These are phyloP conservation scores for Drosophila gaucha DNA, from an alignment of 2,888 invertebrate genomes.

Conservation along the genomic window DNA sequence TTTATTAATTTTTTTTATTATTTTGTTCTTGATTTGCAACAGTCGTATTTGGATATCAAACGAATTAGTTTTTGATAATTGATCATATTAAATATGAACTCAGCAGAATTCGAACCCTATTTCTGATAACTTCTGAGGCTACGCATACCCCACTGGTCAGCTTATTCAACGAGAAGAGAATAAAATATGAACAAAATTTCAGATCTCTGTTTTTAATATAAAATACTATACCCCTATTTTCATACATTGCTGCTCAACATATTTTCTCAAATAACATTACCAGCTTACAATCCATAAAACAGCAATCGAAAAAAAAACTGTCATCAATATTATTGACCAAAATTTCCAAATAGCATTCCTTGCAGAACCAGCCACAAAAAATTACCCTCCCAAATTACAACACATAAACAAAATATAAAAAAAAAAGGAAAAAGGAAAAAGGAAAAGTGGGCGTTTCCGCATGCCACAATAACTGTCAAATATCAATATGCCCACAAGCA, in stretches of 20 bases:
- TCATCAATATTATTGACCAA: constrained; percentile 15
- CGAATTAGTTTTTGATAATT: too few relatives aligned
- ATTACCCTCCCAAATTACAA: constrained; percentile 32
- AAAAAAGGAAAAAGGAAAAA: constrained; percentile 32
- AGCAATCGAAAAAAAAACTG: background rate
- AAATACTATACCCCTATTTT: background rate
- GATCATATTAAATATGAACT: too few relatives aligned
- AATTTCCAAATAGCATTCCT: constrained; percentile 30
- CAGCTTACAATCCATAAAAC: constrained; percentile 35
- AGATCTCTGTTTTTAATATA: background rate
- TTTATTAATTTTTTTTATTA: too few relatives aligned
- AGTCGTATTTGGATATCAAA: too few relatives aligned
- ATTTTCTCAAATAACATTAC: constrained; percentile 5
- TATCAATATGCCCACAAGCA: constrained; percentile 56
- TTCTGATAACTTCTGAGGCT: too few relatives aligned
- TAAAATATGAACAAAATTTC: too few relatives aligned
- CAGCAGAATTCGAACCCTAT: too few relatives aligned
- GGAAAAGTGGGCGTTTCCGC: constrained; percentile 70
- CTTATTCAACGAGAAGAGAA: too few relatives aligned
- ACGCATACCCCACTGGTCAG: too few relatives aligned
- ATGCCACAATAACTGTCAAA: constrained; percentile 73
- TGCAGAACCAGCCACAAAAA: constrained; percentile 17
- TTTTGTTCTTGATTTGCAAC: too few relatives aligned
- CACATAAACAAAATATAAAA: constrained; percentile 42
- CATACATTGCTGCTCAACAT: background rate